Base-by-base conservation (phyloP, 2,888 invertebrate species). In the Microchrysa polita region DNA sequence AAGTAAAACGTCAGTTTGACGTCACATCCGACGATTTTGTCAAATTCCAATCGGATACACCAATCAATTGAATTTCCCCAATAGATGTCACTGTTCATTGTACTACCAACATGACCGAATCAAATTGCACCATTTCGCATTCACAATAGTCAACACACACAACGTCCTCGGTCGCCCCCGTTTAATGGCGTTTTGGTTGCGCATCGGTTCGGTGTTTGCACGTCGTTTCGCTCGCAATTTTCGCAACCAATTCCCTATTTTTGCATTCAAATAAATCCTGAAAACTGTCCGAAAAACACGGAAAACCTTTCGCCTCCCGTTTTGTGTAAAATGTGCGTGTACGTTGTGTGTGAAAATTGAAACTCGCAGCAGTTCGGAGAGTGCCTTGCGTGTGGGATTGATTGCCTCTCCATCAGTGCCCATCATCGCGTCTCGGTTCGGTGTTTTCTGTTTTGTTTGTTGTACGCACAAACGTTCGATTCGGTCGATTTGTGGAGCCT, bases 361-460 rank as follows among this genome's bases (percentile, higher is more conserved):
- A 55, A 69, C 52, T 34, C n/a, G n/a, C n/a, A n/a, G n/a, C n/a
- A n/a, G 27, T 5, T 34, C 69, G 34, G 55, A n/a, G n/a, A n/a
- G n/a, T 48, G 48, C 57, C 69, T 55, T 34, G 42, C 48, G 48
- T 20, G 40, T 34, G 20, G 44, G 69, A 42, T 48, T 48, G 48
- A 2, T 10, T n/a, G 48, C 48, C 16, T 12, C 5, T 48, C 27
- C 7, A 7, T 34, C n/a, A 7, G 27, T 34, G 27, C 7, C 27
- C 7, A 7, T 34, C 52, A 10, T 1, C 12, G 22, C 16, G 34
- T 23, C 22, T 69, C 20, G 34, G 55, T n/a, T n/a, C n/a, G n/a
- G n/a, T n/a, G n/a, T n/a, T n/a, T n/a, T n/a, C n/a, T 69, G 55
- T 57, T 69, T 55, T 69, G 69, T 69, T 69, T 69, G 55, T 55